Base-by-base conservation (phyloP, 2,888 invertebrate species). In the Tromatobia lineatoria region DNA sequence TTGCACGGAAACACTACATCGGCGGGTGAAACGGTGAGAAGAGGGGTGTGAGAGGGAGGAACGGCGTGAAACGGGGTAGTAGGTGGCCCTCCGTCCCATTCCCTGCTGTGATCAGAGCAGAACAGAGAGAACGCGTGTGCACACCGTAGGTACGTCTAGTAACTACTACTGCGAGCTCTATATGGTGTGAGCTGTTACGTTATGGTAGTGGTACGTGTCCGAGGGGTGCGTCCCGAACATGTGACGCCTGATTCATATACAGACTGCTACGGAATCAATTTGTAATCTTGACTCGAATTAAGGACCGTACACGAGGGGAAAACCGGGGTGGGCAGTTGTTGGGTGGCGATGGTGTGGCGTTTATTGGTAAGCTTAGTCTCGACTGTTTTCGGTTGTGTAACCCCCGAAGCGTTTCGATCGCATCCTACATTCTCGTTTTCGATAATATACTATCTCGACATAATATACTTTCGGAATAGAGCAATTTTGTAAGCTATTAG, bases 241-340 rank as follows among this genome's bases (percentile, higher is more conserved):
- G 92, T 93, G 93, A 93, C 93, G 93, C 93, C 92, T 93, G 93
- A 93, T 93, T 93, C 93, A 93, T 93, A 93, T 90, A 93, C 93
- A 92, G 92, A 92, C 92, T 91, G 93, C 92, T 92, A 91, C 92
- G 93, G 87, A 93, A 93, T 93, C 93, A 93, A 93, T 93, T 93
- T 93, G 93, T 93, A 93, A 93, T 93, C 93, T 93, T 92, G 92
- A 92, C 92, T 93, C 89, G 92, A 92, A 93, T 93, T 92, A 92
- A 92, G 92, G 91, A 91, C 90, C 89, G 88, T 78, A 97, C 97
- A 95, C 97, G 97, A 85, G 97, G 85, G 97, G 93, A 97, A 97
- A 45, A 79, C 74, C 20, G 76, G 50, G 45, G 34, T 10, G 57
- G 38, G 64, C 54, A 20, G 61, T 38, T 64, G 64, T 61, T 61